Conservation (phyloP, 2,113 vertebrate species). For the Mastomys natalensis region DNA sequence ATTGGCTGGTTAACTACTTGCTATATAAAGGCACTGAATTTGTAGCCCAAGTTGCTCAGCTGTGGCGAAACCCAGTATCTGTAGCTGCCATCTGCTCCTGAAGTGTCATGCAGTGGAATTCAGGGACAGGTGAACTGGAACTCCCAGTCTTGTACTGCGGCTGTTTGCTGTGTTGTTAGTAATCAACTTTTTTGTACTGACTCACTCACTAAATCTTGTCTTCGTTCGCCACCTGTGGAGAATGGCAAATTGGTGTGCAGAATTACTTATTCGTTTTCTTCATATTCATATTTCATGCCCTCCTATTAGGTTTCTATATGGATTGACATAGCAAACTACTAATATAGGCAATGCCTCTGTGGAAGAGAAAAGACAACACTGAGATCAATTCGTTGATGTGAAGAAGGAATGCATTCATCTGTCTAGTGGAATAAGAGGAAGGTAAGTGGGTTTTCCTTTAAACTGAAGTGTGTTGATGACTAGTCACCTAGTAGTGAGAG, state of each 20-base stretch:
- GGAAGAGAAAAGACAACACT: neutral
- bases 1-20: constrained; percentile 22
- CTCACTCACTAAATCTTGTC: neutral
- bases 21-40: constrained; percentile 26
- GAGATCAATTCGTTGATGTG: neutral
- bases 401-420: neutral
- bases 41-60: neutral
- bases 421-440: neutral
- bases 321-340: neutral
- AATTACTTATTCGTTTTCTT: neutral
- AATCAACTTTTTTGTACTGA: constrained; percentile 27
- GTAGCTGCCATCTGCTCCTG: neutral
- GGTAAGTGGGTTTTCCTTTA: neutral
- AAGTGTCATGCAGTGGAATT: constrained; percentile 19
- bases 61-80: constrained; percentile 40
- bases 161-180: constrained; percentile 3
- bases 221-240: neutral
- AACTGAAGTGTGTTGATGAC: constrained; percentile 1
- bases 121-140: neutral
- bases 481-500: neutral
- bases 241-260: neutral
- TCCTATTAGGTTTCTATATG: neutral
- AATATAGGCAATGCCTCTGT: neutral
- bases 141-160: neutral
- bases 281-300: neutral